Percentiles rank a stretch among this genome's conserved stretches.
phyloP scores from a whole-genome alignment of 2,888 invertebrate species.

The Chironomus tentans region DNA sequence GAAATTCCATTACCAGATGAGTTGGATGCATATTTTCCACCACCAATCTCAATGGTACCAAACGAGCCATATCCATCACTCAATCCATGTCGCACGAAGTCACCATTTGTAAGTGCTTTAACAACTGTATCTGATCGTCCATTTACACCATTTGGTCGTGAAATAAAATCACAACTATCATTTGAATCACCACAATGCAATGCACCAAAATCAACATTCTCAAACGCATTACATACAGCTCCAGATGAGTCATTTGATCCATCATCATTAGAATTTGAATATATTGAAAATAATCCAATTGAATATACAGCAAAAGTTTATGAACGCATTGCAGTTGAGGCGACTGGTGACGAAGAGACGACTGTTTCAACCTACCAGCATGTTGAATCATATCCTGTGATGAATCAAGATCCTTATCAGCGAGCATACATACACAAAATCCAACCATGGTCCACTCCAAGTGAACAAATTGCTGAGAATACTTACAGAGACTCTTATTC shows the following conservation, averaged over 20 bases:
- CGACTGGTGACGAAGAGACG: slow-evolving; percentile 30
- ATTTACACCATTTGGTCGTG: slow-evolving; percentile 49
- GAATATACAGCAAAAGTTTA: slow-evolving; percentile 33
- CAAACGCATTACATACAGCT: slow-evolving; percentile 54
- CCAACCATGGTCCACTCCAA: slow-evolving; percentile 19
- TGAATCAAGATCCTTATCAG: slow-evolving; percentile 18
- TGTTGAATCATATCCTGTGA: no score
- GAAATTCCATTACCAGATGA: slow-evolving; percentile 55
- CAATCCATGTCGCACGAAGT: slow-evolving; percentile 40
- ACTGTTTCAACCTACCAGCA: slow-evolving; percentile 13
- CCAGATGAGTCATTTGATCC: slow-evolving; percentile 54
- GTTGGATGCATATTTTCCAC: slow-evolving; percentile 58
- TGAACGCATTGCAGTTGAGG: slow-evolving; percentile 19
- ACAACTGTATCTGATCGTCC: slow-evolving; percentile 58
- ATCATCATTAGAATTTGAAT: slow-evolving; percentile 44
- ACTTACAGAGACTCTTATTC: background rate
- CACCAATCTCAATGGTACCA: slow-evolving; percentile 50
- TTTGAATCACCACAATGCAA: slow-evolving; percentile 30
- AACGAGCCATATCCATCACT: slow-evolving; percentile 39
- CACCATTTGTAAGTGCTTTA: slow-evolving; percentile 57
- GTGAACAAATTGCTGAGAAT: background rate
- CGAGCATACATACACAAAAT: background rate
- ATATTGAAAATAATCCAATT: background rate
- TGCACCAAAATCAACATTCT: slow-evolving; percentile 45
- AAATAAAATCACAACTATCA: slow-evolving; percentile 39